These are phyloP conservation scores for Ptychobarbus kaznakovi DNA, from an alignment of 2,797 vertebrate species.

Conservation along the genomic window DNA sequence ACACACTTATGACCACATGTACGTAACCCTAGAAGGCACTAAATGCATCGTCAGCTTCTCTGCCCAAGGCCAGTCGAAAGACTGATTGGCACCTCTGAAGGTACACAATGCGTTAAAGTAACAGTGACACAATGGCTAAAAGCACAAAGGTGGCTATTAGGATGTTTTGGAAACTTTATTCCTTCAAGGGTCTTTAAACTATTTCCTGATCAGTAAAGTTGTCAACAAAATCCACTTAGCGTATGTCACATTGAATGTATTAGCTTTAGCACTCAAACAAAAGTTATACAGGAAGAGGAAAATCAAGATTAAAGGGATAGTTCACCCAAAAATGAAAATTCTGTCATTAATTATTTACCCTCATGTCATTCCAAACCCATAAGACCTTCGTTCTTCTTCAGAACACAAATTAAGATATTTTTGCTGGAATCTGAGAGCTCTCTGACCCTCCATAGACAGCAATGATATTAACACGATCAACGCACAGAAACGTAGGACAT, in stretches of 20 bases:
- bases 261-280: neutral
- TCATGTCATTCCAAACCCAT: no score
- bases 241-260: neutral
- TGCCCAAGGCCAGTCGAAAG: neutral
- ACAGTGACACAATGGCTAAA: neutral
- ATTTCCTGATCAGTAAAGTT: slow-evolving; percentile 23
- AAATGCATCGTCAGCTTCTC: slow-evolving; percentile 43
- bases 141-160: neutral
- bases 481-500: no score
- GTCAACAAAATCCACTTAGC: slow-evolving; percentile 23
- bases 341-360: no score
- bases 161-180: slow-evolving; percentile 26
- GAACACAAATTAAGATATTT: no score
- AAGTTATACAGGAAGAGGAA: slow-evolving; percentile 8
- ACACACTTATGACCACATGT: slow-evolving; percentile 44
- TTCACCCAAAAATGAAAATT: no score
- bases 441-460: no score
- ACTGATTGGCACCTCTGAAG: neutral
- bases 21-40: slow-evolving; percentile 15
- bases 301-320: neutral
- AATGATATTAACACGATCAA: no score
- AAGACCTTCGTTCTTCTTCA: no score
- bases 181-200: neutral
- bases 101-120: slow-evolving; percentile 24
- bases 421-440: no score